These are phyloP conservation scores for Monopis laevigella DNA, from an alignment of 2,888 invertebrate species.

Conservation along the genomic window DNA sequence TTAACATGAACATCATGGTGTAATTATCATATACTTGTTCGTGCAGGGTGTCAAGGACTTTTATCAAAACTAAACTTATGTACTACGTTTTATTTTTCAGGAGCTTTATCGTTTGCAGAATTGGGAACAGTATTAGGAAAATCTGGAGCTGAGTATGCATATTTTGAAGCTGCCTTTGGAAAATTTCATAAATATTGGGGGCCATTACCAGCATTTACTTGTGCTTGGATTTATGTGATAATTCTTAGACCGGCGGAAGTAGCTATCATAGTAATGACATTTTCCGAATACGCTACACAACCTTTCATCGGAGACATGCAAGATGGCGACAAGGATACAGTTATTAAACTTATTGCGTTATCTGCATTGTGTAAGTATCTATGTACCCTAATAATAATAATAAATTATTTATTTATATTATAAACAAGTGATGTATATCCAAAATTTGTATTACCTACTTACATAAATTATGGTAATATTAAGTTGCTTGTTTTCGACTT, in stretches of 20 bases:
- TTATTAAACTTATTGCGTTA: constrained; percentile 72
- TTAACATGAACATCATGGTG: no score
- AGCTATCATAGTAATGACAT: constrained; percentile 79
- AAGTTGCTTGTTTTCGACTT: no score
- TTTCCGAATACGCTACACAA: constrained; percentile 78
- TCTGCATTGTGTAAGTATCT: constrained; percentile 72
- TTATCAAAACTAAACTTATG: no score
- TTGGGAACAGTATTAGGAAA: constrained; percentile 80
- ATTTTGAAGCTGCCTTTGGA: constrained; percentile 78
- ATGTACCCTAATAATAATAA: no score
- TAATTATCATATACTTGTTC: no score
- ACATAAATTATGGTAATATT: no score
- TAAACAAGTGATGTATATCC: no score
- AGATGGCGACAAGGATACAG: constrained; percentile 43
- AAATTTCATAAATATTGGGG: constrained; percentile 76
- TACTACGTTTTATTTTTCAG: constrained; percentile 47
- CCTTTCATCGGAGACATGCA: constrained; percentile 63
- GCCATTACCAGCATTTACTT: constrained; percentile 77
- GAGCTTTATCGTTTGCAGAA: constrained; percentile 83
- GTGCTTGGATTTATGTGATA: constrained; percentile 80
- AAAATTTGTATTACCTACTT: no score
- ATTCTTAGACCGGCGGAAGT: constrained; percentile 81
- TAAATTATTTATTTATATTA: no score
- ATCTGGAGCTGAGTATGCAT: constrained; percentile 85
- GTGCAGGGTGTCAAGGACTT: no score